Evolutionary conservation across 2,797 vertebrate species (phyloP), one percentile per base, ranked within the genome.

Genomic region (Scyliorhinus canicula): DNA sequence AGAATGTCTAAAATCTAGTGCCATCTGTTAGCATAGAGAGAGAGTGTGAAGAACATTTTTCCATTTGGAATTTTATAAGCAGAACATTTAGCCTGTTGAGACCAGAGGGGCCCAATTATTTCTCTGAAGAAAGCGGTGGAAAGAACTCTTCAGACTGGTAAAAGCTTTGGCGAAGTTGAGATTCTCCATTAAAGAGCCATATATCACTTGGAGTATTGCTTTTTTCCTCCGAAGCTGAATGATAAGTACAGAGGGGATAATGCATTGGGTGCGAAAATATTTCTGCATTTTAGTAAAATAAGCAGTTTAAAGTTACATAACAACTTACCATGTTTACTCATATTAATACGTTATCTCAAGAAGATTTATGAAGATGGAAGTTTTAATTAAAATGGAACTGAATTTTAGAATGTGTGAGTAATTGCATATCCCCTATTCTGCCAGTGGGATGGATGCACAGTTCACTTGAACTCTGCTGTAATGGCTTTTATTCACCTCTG

Each of bases 61-160:
- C 63, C 74, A 63, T 95, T 71, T 79, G 86, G 74, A 65, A 79
- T 55, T 93, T 52, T 90, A 85, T 90, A 67, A 94, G 65, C 63
- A 69, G n/a, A 93, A 93, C 24, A 67, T 93, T 67, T 40, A 93
- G 60, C 79, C 35, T 79, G 28, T 95, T 69, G 88, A 95, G 93
- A 88, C 60, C n/a, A 57, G 69, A 74, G 28, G 50, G 57, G 95
- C 95, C 96, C 96, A 96, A 96, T 97, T 96, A 96, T 95, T 91
- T 74, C 95, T 95, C 95, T 90, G 95, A 88, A 91, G 94, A 95
- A 95, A 96, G 96, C 96, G 96, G 63, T 96, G 96, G 97, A 97
- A 97, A 96, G 96, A 97, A 97, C 97, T 96, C 97, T 96, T 96
- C 95, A 95, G 95, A 40, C 44, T 94, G 67, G 24, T 52, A 93